These are phyloP conservation scores for Alentia gelatinosa DNA, from an alignment of 2,888 invertebrate genomes.

Conservation along the genomic window DNA sequence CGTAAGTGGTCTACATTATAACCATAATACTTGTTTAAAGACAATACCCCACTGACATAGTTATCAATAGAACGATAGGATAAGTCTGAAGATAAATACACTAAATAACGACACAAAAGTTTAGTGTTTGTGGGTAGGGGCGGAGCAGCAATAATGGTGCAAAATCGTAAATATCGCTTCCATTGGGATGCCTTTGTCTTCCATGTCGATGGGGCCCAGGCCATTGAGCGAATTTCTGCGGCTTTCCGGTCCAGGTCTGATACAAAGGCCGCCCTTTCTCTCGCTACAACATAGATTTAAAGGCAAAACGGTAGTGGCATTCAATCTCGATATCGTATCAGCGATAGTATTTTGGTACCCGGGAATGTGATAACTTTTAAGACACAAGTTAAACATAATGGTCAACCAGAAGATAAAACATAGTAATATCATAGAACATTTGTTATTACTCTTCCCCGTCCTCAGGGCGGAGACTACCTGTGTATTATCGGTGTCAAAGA, in stretches of 20 bases:
- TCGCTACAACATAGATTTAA: neutral
- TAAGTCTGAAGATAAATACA: too few species aligned
- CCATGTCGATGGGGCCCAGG: neutral
- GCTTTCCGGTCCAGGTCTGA: neutral
- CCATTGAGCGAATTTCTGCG: neutral
- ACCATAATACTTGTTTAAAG: too few species aligned
- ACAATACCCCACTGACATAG: too few species aligned
- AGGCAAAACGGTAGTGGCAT: neutral
- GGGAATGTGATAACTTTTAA: neutral
- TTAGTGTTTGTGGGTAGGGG: neutral
- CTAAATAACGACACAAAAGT: too few species aligned
- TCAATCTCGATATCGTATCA: neutral
- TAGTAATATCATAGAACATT: neutral
- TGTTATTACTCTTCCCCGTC: neutral
- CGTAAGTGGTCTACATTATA: too few species aligned
- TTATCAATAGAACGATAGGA: too few species aligned
- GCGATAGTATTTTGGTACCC: neutral
- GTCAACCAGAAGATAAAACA: neutral
- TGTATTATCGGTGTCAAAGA: neutral
- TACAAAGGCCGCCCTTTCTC: neutral
- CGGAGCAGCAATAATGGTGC: neutral
- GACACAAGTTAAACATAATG: neutral
- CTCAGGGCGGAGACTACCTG: neutral
- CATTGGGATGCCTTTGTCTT: neutral
- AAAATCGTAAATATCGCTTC: neutral